phyloP scores from a whole-genome alignment of 1,140 invertebrate species.

The Caenorhabditis tropicalis region DNA sequence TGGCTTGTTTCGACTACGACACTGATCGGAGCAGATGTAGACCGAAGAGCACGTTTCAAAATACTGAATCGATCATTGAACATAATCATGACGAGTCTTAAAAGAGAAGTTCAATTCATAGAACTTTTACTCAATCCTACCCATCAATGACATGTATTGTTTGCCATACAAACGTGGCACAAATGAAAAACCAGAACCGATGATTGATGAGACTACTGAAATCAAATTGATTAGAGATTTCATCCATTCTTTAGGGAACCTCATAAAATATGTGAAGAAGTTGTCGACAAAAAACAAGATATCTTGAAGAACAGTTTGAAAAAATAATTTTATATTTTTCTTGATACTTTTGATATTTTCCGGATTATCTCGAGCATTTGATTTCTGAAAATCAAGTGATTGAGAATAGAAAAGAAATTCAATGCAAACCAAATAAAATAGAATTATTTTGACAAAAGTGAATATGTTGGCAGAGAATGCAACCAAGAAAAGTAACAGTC shows the following conservation, averaged over 20 bases:
- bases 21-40: neutral
- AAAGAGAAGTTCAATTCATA: neutral
- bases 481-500: neutral
- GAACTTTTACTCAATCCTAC: too few relatives aligned
- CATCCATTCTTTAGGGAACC: neutral
- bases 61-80: conserved; percentile 9
- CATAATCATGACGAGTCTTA: conserved; percentile 1
- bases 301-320: conserved; percentile 13
- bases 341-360: neutral
- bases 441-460: neutral
- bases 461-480: neutral
- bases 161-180: conserved; percentile 1
- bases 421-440: neutral
- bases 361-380: neutral
- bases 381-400: neutral
- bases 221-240: too few relatives aligned
- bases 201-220: neutral
- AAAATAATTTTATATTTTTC: neutral
- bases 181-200: neutral
- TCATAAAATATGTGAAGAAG: neutral
- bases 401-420: neutral
- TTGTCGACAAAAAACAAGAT: neutral
- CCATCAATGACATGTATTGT: conserved; percentile 9
- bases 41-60: neutral
- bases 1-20: neutral